Conservation (phyloP, 1,140 invertebrate genomes). For the Diorhabda carinulata region DNA sequence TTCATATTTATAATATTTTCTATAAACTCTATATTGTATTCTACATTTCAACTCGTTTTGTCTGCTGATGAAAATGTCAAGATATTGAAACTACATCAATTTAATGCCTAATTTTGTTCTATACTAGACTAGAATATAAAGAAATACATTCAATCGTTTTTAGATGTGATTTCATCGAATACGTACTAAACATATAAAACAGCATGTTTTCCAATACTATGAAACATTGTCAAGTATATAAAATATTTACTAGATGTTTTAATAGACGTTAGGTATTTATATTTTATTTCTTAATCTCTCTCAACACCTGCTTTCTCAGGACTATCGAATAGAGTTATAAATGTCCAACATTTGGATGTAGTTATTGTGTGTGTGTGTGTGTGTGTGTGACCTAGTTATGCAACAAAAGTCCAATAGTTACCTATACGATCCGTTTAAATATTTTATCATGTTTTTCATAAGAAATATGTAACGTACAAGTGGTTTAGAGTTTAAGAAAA, state of each 20-base stretch:
- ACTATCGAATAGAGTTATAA: neutral
- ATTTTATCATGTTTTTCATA: too few relatives aligned
- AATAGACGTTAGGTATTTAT: neutral
- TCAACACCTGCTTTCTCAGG: constrained; percentile 1
- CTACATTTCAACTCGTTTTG: too few relatives aligned
- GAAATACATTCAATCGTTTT: neutral
- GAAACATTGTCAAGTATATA: neutral
- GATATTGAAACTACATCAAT: neutral
- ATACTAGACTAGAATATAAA: neutral
- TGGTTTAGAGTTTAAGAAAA: too few relatives aligned
- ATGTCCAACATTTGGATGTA: neutral
- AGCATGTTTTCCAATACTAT: neutral
- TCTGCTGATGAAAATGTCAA: too few relatives aligned
- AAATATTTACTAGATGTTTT: neutral
- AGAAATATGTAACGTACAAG: too few relatives aligned
- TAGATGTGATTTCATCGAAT: neutral
- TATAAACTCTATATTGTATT: too few relatives aligned
- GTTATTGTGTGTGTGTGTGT: too few relatives aligned
- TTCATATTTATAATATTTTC: too few relatives aligned
- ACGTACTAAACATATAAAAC: neutral
- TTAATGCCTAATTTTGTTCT: neutral
- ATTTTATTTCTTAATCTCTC: constrained; percentile 3
- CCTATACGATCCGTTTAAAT: too few relatives aligned
- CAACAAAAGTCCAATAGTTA: too few relatives aligned
- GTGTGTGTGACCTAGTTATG: too few relatives aligned